Base-by-base conservation (phyloP, 2,797 vertebrate genomes). In the Hirundo rustica region DNA sequence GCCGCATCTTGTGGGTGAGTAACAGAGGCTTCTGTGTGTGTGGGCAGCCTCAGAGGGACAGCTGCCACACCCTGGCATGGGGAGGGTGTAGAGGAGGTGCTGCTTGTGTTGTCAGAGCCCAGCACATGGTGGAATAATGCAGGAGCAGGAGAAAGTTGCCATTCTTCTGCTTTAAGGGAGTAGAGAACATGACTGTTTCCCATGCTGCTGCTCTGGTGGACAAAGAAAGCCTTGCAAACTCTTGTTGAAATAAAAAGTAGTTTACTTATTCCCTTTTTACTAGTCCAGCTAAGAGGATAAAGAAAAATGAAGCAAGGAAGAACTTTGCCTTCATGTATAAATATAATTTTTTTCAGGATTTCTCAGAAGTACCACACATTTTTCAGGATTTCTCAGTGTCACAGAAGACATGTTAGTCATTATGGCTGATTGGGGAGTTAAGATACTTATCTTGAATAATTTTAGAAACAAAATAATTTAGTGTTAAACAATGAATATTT, bases 81-180 rank as follows among this genome's bases (percentile, higher is more conserved):
- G 15, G 8, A 38, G 2, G 45, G 3, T 11, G 34, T 6, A 9
- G 13, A 45, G 32, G 8, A 6, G 5, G 2, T 27, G 20, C 8
- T 30, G 5, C 23, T 75, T 0, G 0, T 14, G 11, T 4, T 12
- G 9, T 22, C 38, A 72, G 34, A 82, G 34, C 29, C 19, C 36
- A 48, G 53, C 55, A 38, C 26, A 14, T 1, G 5, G 1, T 11
- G 34, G 44, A 10, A 54, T 10, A 32, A 53, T 70, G 70, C 30
- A 55, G 65, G 12, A 42, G 25, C 26, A 75, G 44, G 5, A 75
- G 10, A 30, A 58, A 13, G 25, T 27, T 17, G 27, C 21, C 27
- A 19, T 36, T 10, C 71, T 27, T 19, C 6, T n/a, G 2, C 65
- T 87, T 42, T 16, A 54, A 34, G 22, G 30, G 13, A 79, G 20